Base-by-base conservation (phyloP, 2,888 invertebrate genomes). In the Chymomyza fuscimana region DNA sequence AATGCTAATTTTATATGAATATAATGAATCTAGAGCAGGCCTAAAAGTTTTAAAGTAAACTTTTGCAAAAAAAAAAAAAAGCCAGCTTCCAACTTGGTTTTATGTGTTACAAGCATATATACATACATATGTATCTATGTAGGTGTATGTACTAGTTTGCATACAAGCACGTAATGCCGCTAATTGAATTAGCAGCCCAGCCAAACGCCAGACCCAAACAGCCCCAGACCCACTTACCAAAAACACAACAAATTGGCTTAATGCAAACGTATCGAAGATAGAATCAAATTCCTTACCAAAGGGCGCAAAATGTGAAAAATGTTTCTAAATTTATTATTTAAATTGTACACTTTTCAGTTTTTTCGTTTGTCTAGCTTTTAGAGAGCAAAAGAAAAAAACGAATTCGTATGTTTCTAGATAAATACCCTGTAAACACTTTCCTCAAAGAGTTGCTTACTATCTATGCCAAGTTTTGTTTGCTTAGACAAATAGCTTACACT, bases 241-340 rank as follows among this genome's bases (percentile, higher is more conserved):
- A 54, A 54, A 54, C 54, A 1, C 54, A 67, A 65, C 74, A 81
- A 86, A 86, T 86, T 83, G 86, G 84, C 81, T 82, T 82, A 82
- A 86, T 81, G 76, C 79, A 78, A 66, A 65, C 68, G 56, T 68
- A 72, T 77, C 54, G 54, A 54, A 54, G 16, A 54, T 22, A 29
- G 16, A 62, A 32, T 19, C 36, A 29, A 19, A 61, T 19, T 15
- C 7, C 25, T 29, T 32, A 62, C 19, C 10, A 59, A n/a, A 40
- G 46, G 40, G 6, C 15, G 19, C 40, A 40, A 12, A 54, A 54
- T 16, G 22, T 54, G 10, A 22, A 54, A 54, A 54, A 19, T 54
- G 54, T 54, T 54, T 54, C 22, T 54, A 54, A n/a, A 40, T 61
- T 40, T 16, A 22, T 40, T 12, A 22, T 40, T 12, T 60, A 10